Conservation (phyloP, 2,113 vertebrate genomes). For the Poeciliopsis retropinna region DNA sequence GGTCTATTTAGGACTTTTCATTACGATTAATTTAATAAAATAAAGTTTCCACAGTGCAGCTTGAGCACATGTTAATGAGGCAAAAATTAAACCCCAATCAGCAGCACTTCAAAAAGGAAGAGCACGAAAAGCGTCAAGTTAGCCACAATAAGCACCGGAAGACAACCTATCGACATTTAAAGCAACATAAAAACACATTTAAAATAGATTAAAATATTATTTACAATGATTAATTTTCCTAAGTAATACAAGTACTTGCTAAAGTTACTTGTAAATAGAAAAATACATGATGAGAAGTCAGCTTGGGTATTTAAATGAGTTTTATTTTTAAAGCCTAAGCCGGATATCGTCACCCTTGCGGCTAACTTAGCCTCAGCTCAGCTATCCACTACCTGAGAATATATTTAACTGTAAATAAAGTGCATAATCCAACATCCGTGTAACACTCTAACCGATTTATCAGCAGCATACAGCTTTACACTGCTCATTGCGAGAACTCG, state of each 20-base stretch:
- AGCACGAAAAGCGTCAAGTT: constrained; percentile 43
- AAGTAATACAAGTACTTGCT: background rate
- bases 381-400: constrained; percentile 65
- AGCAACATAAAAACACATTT: background rate
- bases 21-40: background rate
- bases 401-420: constrained; percentile 78
- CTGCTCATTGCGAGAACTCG: background rate
- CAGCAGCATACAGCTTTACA: rapidly evolving
- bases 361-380: background rate
- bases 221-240: rapidly evolving
- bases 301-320: rapidly evolving
- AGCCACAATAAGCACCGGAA: constrained; percentile 27
- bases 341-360: background rate
- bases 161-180: background rate
- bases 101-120: constrained; percentile 48
- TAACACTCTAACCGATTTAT: background rate
- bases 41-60: background rate
- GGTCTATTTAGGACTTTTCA: background rate
- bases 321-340: constrained; percentile 38
- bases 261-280: background rate
- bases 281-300: rapidly evolving
- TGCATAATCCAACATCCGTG: constrained; percentile 24
- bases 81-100: constrained; percentile 32
- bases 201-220: rapidly evolving
- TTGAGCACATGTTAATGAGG: constrained; percentile 14